phyloP scores from a whole-genome alignment of 2,113 vertebrate genomes.

The Gallinago media region DNA sequence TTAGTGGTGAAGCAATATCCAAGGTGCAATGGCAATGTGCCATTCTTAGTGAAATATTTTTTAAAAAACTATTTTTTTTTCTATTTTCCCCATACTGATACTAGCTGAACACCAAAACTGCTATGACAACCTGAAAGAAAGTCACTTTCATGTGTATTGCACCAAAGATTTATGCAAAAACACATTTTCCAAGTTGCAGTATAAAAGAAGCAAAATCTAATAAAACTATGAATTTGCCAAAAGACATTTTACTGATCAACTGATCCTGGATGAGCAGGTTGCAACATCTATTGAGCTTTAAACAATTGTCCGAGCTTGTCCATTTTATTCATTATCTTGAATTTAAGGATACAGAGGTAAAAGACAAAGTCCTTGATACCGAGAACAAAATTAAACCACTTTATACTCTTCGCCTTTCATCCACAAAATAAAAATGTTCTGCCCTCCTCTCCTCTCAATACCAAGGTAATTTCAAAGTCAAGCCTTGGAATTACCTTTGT shows the following conservation, averaged over 20 bases:
- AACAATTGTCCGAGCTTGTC: background rate
- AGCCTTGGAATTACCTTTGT: background rate
- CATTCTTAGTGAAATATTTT: constrained; percentile 55
- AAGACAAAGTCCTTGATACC: background rate
- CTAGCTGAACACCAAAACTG: constrained; percentile 23
- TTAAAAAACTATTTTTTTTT: constrained; percentile 63
- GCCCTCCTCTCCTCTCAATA: background rate
- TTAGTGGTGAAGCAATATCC: constrained; percentile 70
- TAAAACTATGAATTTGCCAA: background rate
- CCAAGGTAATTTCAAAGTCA: background rate
- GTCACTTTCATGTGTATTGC: constrained; percentile 7
- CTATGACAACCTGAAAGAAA: constrained; percentile 16
- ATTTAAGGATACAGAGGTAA: background rate
- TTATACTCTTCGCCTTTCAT: background rate
- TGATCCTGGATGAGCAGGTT: constrained; percentile 4
- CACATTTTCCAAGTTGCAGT: constrained; percentile 36
- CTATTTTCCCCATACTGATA: constrained; percentile 8
- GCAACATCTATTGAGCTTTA: background rate
- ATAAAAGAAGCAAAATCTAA: constrained; percentile 32
- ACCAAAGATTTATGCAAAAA: constrained; percentile 29
- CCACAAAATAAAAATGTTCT: background rate
- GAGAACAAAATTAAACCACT: background rate
- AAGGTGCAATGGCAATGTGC: constrained; percentile 62
- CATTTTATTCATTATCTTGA: background rate
- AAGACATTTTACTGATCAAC: background rate